These are phyloP conservation scores for Characodon lateralis DNA, from an alignment of 2,797 vertebrate species.

Conservation along the genomic window DNA sequence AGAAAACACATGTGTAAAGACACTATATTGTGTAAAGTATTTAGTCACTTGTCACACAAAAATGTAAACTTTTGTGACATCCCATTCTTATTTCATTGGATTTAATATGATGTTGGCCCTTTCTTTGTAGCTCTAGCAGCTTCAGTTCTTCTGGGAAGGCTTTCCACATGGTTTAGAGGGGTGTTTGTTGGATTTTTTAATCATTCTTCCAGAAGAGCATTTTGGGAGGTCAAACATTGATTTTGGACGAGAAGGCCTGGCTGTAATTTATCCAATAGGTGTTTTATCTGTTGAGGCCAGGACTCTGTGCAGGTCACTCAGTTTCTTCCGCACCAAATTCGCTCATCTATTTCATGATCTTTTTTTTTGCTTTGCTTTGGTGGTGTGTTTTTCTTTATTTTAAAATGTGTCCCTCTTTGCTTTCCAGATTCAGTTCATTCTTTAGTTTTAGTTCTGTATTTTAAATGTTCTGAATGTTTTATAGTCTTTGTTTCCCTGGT, in stretches of 20 bases:
- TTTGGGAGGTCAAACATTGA: neutral
- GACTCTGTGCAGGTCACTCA: neutral
- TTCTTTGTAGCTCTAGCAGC: neutral
- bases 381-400: neutral
- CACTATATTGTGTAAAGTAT: conserved; percentile 3
- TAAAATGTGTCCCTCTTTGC: too few relatives aligned
- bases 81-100: neutral
- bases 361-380: neutral
- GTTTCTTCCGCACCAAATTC: neutral
- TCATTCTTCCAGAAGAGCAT: neutral
- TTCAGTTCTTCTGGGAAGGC: neutral
- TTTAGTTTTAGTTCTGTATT: neutral
- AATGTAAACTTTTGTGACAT: neutral
- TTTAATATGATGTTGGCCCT: neutral
- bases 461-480: neutral
- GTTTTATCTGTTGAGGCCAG: neutral
- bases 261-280: neutral
- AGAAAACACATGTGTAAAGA: neutral
- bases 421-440: neutral
- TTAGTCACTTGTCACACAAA: neutral
- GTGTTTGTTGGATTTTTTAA: neutral
- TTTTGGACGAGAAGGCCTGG: neutral
- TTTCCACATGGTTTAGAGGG: neutral
- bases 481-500: neutral
- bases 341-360: neutral